Conservation (phyloP, 2,113 vertebrate genomes). For the Silurus asotus region DNA sequence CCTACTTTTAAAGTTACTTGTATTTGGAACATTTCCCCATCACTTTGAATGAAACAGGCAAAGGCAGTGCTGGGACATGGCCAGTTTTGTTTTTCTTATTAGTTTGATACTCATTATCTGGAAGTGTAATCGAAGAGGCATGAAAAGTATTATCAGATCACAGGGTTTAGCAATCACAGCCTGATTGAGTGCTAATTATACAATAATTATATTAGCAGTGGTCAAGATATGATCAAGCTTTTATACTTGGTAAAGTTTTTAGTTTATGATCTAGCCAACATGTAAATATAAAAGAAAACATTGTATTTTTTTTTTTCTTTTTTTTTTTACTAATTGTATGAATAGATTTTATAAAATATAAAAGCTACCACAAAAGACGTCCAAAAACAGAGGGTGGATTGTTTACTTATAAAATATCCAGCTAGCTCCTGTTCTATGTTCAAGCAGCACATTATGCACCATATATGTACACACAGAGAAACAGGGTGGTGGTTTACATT, state of each 20-base stretch:
- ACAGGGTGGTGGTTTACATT: neutral
- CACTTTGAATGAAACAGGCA: neutral
- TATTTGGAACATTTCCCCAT: neutral
- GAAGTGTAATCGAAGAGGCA: neutral
- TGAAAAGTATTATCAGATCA: neutral
- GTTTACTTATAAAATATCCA: neutral
- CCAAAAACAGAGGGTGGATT: neutral
- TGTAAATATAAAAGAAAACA: neutral
- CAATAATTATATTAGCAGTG: neutral
- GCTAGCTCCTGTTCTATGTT: neutral
- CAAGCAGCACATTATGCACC: neutral
- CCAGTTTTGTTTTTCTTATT: neutral
- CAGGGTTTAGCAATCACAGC: neutral
- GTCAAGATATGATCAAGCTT: neutral
- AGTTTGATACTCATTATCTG: neutral
- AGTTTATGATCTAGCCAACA: neutral
- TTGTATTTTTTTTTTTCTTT: neutral
- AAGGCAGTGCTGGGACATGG: neutral
- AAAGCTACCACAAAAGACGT: neutral
- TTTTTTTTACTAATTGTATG: neutral
- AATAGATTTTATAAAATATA: neutral
- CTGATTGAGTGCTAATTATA: neutral
- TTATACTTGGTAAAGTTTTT: neutral
- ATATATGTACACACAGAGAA: neutral
- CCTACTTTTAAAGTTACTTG: neutral